These are phyloP conservation scores for Staurois parvus DNA, from an alignment of 2,797 vertebrate genomes.

Conservation along the genomic window DNA sequence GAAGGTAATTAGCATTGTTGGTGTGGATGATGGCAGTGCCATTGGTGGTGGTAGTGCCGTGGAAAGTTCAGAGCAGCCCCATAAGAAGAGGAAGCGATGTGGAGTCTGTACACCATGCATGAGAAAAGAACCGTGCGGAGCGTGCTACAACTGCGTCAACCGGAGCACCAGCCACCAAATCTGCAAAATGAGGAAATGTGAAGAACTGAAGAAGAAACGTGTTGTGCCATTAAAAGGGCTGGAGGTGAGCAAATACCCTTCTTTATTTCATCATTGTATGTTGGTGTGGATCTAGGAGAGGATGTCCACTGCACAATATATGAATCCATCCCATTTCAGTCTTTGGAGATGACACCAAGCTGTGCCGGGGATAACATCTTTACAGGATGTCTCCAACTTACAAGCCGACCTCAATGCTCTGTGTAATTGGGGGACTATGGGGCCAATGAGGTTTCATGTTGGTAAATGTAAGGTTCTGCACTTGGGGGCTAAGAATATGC, in stretches of 20 bases:
- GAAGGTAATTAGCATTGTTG: constrained; percentile 54
- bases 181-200: constrained; percentile 90
- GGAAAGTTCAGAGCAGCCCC: constrained; percentile 62
- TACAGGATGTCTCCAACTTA: too few relatives aligned
- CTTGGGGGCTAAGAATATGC: too few relatives aligned
- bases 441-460: too few relatives aligned
- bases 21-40: constrained; percentile 70
- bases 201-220: constrained; percentile 82
- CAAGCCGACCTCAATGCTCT: too few relatives aligned
- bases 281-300: neutral
- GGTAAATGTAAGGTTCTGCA: too few relatives aligned
- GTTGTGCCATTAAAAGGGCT: constrained; percentile 64
- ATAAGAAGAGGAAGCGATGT: constrained; percentile 86
- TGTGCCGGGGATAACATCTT: too few relatives aligned
- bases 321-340: too few relatives aligned
- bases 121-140: constrained; percentile 83
- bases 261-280: neutral
- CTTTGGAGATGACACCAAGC: too few relatives aligned
- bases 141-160: constrained; percentile 86
- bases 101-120: constrained; percentile 84
- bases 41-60: constrained; percentile 68
- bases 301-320: too few relatives aligned
- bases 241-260: constrained; percentile 66
- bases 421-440: too few relatives aligned
- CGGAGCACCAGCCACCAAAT: constrained; percentile 89